Conservation (phyloP, 2,113 vertebrate species). For the Formicarius rufipectus region DNA sequence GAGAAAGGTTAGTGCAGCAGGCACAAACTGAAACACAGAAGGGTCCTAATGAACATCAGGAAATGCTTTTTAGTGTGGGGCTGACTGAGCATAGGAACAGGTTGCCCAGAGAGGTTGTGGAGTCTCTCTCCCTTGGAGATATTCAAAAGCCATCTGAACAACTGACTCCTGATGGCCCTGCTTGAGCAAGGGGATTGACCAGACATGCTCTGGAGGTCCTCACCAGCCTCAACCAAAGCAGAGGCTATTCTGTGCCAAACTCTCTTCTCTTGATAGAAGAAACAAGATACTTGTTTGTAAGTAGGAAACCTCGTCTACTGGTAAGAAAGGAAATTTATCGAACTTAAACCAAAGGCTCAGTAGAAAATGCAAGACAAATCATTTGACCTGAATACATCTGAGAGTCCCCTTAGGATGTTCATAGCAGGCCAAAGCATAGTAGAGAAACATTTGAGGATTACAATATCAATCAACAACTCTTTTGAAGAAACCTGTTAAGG, state of each 20-base stretch:
- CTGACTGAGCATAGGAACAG: neutral
- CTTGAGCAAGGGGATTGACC: neutral
- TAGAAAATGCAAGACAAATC: neutral
- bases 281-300: neutral
- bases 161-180: neutral
- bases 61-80: neutral
- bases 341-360: neutral
- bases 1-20: neutral
- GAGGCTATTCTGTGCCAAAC: neutral
- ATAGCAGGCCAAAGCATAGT: neutral
- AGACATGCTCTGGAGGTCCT: neutral
- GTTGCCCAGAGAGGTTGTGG: neutral
- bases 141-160: accelerated
- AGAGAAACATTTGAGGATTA: neutral
- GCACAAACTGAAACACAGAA: neutral
- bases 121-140: neutral
- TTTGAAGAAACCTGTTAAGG: neutral
- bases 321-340: neutral
- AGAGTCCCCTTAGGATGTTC: neutral
- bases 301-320: neutral
- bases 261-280: neutral
- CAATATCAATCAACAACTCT: neutral
- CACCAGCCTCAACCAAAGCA: neutral
- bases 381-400: neutral
- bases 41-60: neutral